Base-by-base conservation (phyloP, 2,113 vertebrate genomes). In the Gambusia affinis region DNA sequence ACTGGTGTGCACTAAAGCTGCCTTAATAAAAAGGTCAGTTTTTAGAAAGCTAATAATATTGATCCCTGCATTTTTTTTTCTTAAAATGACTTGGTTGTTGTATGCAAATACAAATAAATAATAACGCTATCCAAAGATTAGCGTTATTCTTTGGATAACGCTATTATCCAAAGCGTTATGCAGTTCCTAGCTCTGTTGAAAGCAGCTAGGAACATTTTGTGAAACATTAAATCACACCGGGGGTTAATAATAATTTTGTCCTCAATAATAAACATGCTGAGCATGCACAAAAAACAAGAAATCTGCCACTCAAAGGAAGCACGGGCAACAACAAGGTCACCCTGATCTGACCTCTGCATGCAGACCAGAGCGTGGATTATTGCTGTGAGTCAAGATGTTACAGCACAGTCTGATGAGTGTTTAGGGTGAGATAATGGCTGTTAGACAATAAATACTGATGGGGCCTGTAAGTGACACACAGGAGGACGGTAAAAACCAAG, bases 401-500 rank as follows among this genome's bases (percentile, higher is more conserved):
- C 60, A 63, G 63, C 69, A 67, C 65, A 63, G 51, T 64, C 76
- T 64, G 42, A 30, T 17, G 68, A 64, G 63, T 64, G 39, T 68
- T 62, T 65, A 6, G 35, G 64, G 2, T 4, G 29, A 3, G 12
- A 5, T 31, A 22, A 69, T 64, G 33, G 47, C 47, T 51, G 1
- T 39, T 72, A 77, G 37, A 79, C 8, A 30, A 27, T 67, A 29
- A 79, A 60, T 67, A 67, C 66, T 67, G n/a, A 65, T 22, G 79
- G 57, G 30, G 61, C 79, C 62, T 76, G 73, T 74, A n/a, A 60
- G 79, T 75, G 47, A 73, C 54, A 69, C 57, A 80, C 35, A 75
- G 66, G 24, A 82, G 70, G 75, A 79, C 8, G 87, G 75, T 72
- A 73, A 84, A 57, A 86, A 73, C 68, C 54, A 64, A 72, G 72